These are phyloP conservation scores for Automeris io DNA, from an alignment of 2,888 invertebrate genomes.

Conservation along the genomic window DNA sequence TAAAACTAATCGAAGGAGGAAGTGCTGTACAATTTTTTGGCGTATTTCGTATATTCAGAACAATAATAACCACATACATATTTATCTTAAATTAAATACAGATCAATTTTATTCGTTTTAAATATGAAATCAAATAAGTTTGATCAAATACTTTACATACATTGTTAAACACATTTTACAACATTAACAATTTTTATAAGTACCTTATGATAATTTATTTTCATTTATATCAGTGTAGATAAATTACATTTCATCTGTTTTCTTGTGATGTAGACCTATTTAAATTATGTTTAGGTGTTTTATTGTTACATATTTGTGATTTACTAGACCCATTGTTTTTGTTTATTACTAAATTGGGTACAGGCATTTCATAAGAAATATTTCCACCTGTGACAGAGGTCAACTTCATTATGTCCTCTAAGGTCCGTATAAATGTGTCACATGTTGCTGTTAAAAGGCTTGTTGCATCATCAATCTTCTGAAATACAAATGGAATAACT, in stretches of 20 bases:
- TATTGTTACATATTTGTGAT: slow-evolving; percentile 27
- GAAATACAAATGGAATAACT: no score
- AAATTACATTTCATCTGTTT: slow-evolving; percentile 52
- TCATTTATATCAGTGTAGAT: background rate
- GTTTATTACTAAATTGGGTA: slow-evolving; percentile 35
- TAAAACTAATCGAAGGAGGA: no score
- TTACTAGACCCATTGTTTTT: slow-evolving; percentile 39
- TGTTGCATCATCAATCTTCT: slow-evolving; percentile 85
- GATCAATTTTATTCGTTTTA: no score
- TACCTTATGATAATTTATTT: no score
- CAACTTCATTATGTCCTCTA: slow-evolving; percentile 87
- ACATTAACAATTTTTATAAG: no score
- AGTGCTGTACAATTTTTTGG: no score
- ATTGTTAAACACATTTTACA: no score
- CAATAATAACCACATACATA: no score
- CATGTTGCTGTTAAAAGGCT: slow-evolving; percentile 86
- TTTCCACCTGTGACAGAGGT: slow-evolving; percentile 47
- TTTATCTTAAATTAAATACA: no score
- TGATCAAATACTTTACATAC: no score
- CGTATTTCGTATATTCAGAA: no score
- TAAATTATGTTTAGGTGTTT: slow-evolving; percentile 46
- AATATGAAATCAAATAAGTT: no score
- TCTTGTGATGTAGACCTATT: slow-evolving; percentile 62
- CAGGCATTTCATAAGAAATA: slow-evolving; percentile 50
- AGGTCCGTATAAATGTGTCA: slow-evolving; percentile 88